Conservation (phyloP, 2,888 invertebrate genomes). For the Phytoseiulus persimilis region DNA sequence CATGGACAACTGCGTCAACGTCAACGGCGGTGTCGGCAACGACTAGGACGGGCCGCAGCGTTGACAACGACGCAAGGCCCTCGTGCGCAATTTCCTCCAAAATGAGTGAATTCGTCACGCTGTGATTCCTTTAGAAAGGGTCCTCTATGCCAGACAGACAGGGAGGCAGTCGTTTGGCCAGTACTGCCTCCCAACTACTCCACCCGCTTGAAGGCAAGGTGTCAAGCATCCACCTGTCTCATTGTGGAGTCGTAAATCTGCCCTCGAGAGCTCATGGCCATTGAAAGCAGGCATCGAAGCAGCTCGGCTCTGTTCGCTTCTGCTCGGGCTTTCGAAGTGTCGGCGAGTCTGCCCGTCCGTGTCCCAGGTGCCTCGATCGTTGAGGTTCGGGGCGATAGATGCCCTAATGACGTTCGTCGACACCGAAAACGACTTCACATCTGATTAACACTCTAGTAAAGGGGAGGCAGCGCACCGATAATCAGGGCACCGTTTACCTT, state of each 20-base stretch:
- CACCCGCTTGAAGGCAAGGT: neutral
- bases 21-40: neutral
- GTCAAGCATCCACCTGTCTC: constrained; percentile 5
- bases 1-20: neutral
- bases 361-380: neutral
- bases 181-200: neutral
- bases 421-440: neutral
- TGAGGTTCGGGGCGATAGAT: neutral
- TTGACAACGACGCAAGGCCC: neutral
- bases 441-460: neutral
- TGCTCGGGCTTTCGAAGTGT: no score
- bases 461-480: neutral
- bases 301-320: neutral
- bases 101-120: constrained; percentile 5
- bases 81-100: neutral
- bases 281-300: neutral
- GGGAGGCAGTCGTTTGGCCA: neutral
- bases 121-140: neutral
- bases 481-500: neutral
- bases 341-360: no score
- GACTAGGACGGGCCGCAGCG: neutral
- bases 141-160: neutral
- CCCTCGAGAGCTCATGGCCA: neutral
- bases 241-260: constrained; percentile 5
- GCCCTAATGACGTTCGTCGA: neutral